These are phyloP conservation scores for Cheilosia vernalis DNA, from an alignment of 2,888 invertebrate species.

Conservation along the genomic window DNA sequence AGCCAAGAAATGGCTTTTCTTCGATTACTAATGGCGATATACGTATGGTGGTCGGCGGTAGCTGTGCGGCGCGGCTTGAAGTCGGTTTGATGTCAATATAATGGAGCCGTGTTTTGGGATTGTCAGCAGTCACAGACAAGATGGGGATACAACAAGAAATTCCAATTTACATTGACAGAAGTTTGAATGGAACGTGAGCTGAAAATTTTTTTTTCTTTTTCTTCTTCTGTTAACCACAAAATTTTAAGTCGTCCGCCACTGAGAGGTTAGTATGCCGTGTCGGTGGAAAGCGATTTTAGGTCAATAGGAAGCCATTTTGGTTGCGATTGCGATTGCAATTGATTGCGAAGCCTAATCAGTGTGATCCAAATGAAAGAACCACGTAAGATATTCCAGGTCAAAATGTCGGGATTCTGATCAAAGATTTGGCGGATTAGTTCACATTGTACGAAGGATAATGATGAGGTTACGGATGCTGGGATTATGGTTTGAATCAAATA, in stretches of 20 bases:
- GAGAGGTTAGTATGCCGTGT: not conserved
- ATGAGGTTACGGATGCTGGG: too few relatives aligned
- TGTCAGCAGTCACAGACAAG: conserved; percentile 48
- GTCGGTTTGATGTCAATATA: conserved; percentile 64
- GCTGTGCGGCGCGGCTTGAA: not conserved
- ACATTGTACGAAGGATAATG: too few relatives aligned
- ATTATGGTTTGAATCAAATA: too few relatives aligned
- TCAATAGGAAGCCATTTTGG: conserved; percentile 13
- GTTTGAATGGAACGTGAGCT: conserved; percentile 30
- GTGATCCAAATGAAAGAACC: not conserved
- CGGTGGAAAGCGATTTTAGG: conserved; percentile 19
- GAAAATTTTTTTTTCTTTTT: conserved; percentile 10
- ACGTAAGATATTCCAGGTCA: too few relatives aligned
- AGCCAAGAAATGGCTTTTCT: conserved; percentile 62
- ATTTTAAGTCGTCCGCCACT: conserved; percentile 30
- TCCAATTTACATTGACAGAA: conserved; percentile 37
- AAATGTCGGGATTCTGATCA: too few relatives aligned
- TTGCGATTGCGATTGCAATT: not conserved
- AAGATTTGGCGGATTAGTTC: too few relatives aligned
- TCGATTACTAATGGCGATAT: conserved; percentile 69
- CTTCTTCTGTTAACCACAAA: not conserved
- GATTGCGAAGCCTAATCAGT: not conserved
- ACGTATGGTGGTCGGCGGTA: conserved; percentile 8
- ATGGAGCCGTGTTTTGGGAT: conserved; percentile 36
- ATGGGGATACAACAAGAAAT: conserved; percentile 46